Percentiles rank a stretch among this genome's conserved stretches.
These are phyloP conservation scores for Montipora capricornis DNA, from an alignment of 64 coral and sea anemone species.

Conservation along the genomic window DNA sequence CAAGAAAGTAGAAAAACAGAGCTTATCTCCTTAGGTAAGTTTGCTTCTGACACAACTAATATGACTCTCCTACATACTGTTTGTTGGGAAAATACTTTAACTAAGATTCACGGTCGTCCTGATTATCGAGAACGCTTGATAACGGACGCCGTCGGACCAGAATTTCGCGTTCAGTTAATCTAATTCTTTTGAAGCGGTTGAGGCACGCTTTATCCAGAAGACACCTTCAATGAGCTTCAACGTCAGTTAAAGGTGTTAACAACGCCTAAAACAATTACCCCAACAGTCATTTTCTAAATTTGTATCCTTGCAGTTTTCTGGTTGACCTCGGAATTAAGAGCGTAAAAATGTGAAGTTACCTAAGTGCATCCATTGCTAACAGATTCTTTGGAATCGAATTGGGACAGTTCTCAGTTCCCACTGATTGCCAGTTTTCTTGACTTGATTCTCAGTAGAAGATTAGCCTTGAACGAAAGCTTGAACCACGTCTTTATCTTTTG, in stretches of 20 bases:
- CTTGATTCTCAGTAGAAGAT: neutral
- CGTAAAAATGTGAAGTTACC: neutral
- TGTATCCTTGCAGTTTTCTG: neutral
- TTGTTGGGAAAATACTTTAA: neutral
- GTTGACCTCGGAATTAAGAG: neutral
- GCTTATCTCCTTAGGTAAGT: neutral
- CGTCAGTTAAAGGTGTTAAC: neutral
- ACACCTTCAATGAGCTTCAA: neutral
- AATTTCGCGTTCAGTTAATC: no score
- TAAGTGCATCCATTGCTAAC: neutral
- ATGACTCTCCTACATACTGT: slow-evolving; percentile 6
- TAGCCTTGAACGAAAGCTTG: neutral
- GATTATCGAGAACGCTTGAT: neutral
- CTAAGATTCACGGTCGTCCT: no score
- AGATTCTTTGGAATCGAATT: neutral
- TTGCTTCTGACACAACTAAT: slow-evolving; percentile 9
- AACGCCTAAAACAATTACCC: neutral
- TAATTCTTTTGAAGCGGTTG: no score
- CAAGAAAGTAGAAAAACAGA: neutral
- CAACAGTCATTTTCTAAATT: neutral
- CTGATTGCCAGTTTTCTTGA: neutral
- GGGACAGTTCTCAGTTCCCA: neutral
- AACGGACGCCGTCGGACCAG: neutral
- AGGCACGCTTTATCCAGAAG: no score
- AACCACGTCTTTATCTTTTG: neutral